Conservation (phyloP, 1,140 invertebrate species). For the Drosophila grimshawi region DNA sequence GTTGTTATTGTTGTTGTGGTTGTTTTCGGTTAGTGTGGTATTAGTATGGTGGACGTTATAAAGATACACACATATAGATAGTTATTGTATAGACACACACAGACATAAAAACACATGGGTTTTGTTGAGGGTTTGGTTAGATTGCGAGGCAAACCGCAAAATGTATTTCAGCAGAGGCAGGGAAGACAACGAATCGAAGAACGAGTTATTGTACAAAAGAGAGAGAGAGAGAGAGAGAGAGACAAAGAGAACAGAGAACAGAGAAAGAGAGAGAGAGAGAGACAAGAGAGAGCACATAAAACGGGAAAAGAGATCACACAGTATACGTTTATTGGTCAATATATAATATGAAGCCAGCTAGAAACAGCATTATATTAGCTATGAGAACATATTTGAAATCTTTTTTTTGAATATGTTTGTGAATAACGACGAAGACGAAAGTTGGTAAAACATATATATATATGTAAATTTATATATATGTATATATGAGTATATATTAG, state of each 20-base stretch:
- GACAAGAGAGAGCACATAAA: conserved; percentile 67
- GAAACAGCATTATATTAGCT: conserved; percentile 45
- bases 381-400: conserved; percentile 31
- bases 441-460: conserved; percentile 1
- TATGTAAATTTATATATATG: conserved; percentile 9
- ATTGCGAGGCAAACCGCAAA: conserved; percentile 41
- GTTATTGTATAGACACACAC: conserved; percentile 36
- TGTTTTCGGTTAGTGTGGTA: conserved; percentile 38
- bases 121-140: conserved; percentile 20
- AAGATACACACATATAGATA: conserved; percentile 49
- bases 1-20: conserved; percentile 24
- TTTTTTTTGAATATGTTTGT: conserved; percentile 25
- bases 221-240: conserved; percentile 31
- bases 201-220: conserved; percentile 50
- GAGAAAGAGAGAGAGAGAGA: conserved; percentile 53
- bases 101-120: conserved; percentile 57
- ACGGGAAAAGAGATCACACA: conserved; percentile 78
- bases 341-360: conserved; percentile 48
- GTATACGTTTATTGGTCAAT: conserved; percentile 71
- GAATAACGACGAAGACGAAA: conserved; percentile 31
- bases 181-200: conserved; percentile 36
- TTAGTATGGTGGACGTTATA: conserved; percentile 7
- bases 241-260: conserved; percentile 34
- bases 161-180: conserved; percentile 28
- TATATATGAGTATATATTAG: conserved; percentile 4